Conservation (phyloP, 2,797 vertebrate species). For the Danio albolineatus region DNA sequence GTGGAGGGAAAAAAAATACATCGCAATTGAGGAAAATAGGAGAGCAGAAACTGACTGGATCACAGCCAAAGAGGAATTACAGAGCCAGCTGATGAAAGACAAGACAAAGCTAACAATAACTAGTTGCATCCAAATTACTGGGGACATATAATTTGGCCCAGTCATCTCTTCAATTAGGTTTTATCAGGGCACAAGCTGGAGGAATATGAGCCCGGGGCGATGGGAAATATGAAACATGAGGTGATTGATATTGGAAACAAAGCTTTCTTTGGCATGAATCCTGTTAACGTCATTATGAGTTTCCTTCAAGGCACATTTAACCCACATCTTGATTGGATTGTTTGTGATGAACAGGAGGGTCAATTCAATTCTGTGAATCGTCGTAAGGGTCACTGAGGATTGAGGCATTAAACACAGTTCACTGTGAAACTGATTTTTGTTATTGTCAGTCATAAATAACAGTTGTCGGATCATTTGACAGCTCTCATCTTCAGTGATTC, state of each 20-base stretch:
- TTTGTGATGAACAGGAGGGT: conserved; percentile 39
- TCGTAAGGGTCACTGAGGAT: conserved; percentile 21
- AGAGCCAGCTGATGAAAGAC: conserved; percentile 36
- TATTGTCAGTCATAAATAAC: not conserved
- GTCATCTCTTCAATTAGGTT: conserved; percentile 45
- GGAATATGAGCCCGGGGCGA: conserved; percentile 35
- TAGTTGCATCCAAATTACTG: conserved; percentile 44
- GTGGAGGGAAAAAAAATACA: conserved; percentile 33
- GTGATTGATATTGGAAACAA: conserved; percentile 41
- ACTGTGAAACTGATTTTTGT: not conserved
- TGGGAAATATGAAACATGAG: conserved; percentile 42
- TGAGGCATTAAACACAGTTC: conserved; percentile 40
- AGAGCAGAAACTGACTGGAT: conserved; percentile 24
- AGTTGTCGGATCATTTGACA: not conserved
- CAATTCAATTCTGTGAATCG: conserved; percentile 47
- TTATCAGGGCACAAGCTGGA: conserved; percentile 37
- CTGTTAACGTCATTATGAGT: conserved; percentile 30
- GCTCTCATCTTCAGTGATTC: not conserved
- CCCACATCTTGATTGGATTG: conserved; percentile 44
- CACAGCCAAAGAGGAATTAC: conserved; percentile 50
- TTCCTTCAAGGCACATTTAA: conserved; percentile 37
- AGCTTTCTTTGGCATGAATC: conserved; percentile 29
- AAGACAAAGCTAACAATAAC: conserved; percentile 46
- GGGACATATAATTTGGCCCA: conserved; percentile 17
- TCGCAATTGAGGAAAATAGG: conserved; percentile 40